Conservation (phyloP, 2,113 vertebrate species). For the Dipodomys merriami region DNA sequence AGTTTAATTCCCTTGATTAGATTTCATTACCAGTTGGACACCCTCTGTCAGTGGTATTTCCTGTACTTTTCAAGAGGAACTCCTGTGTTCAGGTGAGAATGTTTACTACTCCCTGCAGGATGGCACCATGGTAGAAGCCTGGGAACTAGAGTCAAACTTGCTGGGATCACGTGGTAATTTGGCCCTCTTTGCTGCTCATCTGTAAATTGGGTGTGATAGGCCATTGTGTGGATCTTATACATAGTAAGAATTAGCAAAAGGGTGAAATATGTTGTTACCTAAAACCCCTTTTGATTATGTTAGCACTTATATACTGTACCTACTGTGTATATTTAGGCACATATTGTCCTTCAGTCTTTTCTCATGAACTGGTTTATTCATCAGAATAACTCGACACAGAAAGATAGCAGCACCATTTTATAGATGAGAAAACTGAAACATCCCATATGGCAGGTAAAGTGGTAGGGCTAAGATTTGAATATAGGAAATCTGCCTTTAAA, state of each 20-base stretch:
- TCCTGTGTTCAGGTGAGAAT: not conserved
- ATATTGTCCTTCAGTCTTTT: not conserved
- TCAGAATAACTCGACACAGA: not conserved
- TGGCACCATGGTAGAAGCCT: not conserved
- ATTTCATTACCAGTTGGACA: not conserved
- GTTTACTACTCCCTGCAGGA: not conserved
- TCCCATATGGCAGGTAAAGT: not conserved
- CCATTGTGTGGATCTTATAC: not conserved
- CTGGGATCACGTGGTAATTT: not conserved
- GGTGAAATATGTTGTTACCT: not conserved
- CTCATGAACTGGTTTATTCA: not conserved
- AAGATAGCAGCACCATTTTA: not conserved
- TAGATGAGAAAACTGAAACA: not conserved
- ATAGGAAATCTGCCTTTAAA: not conserved
- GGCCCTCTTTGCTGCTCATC: not conserved
- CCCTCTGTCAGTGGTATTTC: not conserved
- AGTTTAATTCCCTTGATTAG: not conserved
- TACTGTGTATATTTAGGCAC: not conserved
- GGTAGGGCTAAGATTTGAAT: slow-evolving; percentile 14
- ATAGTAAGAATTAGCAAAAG: slow-evolving; percentile 22
- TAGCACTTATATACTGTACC: not conserved
- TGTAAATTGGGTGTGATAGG: not conserved
- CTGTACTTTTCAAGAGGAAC: not conserved
- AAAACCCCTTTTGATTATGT: not conserved
- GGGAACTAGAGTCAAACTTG: not conserved